Base-by-base conservation (phyloP, 2,113 vertebrate species). In the Ascaphus truei region DNA sequence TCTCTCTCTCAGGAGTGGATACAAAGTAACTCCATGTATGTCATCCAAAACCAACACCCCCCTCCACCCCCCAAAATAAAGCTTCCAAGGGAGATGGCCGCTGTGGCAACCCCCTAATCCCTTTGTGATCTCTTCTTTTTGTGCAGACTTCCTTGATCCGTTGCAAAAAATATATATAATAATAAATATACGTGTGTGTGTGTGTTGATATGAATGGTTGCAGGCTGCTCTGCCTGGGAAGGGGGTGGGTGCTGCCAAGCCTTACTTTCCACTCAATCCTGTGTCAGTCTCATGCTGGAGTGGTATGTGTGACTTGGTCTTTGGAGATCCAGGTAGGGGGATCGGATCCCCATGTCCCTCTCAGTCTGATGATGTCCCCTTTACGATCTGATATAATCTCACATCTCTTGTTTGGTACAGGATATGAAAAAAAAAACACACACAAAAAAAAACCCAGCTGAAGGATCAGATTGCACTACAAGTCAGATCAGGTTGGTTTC, bases 11-110 rank as follows among this genome's bases (percentile, higher is more conserved):
- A 84, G 77, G 80, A 82, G 77, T 73, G 73, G 75, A 76, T 73
- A 63, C 82, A 82, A 87, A 86, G 86, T 78, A 88, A 87, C 88
- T 89, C 85, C 84, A 78, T 84, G 74, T 73, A 77, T 77, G 81
- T 77, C 61, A 56, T 71, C 74, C 18, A 11, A 25, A 12, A 34
- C n/a, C n/a, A n/a, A n/a, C n/a, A n/a, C 71, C 72, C 68, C 62
- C 10, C 55, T 37, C 33, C 71, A 67, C 6, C 34, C n/a, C 20
- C 4, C 10, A 72, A 71, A 76, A 76, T 59, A 67, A 47, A 74
- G 73, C 77, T 72, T 79, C 81, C 79, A 78, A 84, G 75, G 77
- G 86, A 81, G 82, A 87, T 87, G 85, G 86, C 84, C 79, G 83
- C 85, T 81, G 81, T 68, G 73, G 68, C 78, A 80, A 80, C 79